A percentile compares a stretch with the other conserved stretches of the same genome.
Evolutionary conservation across 2,888 invertebrate species (phyloP).

Genomic region (Conchocele bisecta): DNA sequence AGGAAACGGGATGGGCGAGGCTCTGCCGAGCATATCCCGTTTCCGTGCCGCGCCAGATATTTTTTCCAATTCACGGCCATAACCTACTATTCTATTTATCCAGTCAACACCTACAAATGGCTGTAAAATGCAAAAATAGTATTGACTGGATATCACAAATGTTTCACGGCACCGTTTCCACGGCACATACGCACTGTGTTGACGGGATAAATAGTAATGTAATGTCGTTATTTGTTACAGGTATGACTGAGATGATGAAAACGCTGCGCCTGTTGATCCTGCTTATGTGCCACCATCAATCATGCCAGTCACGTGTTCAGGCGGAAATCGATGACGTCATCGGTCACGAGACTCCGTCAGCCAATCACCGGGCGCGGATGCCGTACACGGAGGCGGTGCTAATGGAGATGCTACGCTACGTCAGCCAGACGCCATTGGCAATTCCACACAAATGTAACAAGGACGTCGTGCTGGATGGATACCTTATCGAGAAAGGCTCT

Average conservation of each 20-base stretch:
- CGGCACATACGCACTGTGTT: no score
- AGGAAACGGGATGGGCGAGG: no score
- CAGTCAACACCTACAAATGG: no score
- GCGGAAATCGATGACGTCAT: slow-evolving; percentile 54
- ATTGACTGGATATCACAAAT: no score
- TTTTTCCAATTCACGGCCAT: no score
- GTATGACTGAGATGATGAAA: slow-evolving; percentile 58
- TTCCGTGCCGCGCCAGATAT: no score
- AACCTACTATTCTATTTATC: no score
- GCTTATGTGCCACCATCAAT: slow-evolving; percentile 57
- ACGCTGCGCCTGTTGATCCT: slow-evolving; percentile 50
- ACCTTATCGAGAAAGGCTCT: slow-evolving; percentile 40
- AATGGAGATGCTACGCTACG: slow-evolving; percentile 51
- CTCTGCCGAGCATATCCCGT: no score
- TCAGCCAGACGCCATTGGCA: slow-evolving; percentile 54
- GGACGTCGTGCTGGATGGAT: slow-evolving; percentile 43
- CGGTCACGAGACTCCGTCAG: slow-evolving; percentile 39
- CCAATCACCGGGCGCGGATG: slow-evolving; percentile 47
- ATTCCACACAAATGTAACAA: slow-evolving; percentile 53
- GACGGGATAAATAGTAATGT: no score
- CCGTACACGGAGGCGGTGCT: slow-evolving; percentile 50
- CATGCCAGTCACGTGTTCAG: slow-evolving; percentile 42
- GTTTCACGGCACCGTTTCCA: no score
- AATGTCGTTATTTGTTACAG: slow-evolving; percentile 36
- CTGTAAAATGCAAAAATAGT: no score